Evolutionary conservation across 92 coral and sea anemone species (phyloP), one percentile per base, ranked within the genome.

Genomic region (Siderastrea siderea): DNA sequence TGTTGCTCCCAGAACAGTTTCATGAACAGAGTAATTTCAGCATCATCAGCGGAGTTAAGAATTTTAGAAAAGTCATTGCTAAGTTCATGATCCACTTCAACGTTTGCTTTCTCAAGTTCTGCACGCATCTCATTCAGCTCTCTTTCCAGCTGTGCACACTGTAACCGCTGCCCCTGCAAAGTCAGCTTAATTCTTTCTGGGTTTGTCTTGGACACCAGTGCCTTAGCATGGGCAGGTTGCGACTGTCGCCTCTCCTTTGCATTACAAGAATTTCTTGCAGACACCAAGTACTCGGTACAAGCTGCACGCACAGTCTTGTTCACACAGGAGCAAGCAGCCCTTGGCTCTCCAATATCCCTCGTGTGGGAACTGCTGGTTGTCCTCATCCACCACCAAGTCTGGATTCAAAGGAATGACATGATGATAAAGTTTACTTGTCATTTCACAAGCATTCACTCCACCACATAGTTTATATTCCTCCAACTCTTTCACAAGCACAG

Each of bases 1-100:
- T 87, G 86, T 26, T 87, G 91, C 59, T 87, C 60, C 91, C 91
- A 87, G 86, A 87, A 87, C 16, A 87, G 71, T 6, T 79, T 87
- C 86, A 87, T 87, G 75, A 71, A 80, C 1, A 81, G 81, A 13
- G 91, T 80, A 45, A 60, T 44, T 58, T 80, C 73, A 60, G 83
- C 54, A 78, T 49, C 48, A 54, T 62, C 73, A 79, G 72, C 83
- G 59, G 83, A 79, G 60, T 79, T 43, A 45, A 79, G 73, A 79
- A 79, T 79, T 47, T 55, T 77, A 17, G 49, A 7, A 50, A 77
- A 77, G 81, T 77, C 66, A 58, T 77, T 77, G 49, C 81, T 77
- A 1, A 77, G 68, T 77, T 77, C 81, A 43, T 77, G 81, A 55
- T 77, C 84, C n/a, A 79, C 70, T 61, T 74, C 72, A 61, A 79